Conservation (phyloP, 2,888 invertebrate genomes). For the Eristalis pertinax region DNA sequence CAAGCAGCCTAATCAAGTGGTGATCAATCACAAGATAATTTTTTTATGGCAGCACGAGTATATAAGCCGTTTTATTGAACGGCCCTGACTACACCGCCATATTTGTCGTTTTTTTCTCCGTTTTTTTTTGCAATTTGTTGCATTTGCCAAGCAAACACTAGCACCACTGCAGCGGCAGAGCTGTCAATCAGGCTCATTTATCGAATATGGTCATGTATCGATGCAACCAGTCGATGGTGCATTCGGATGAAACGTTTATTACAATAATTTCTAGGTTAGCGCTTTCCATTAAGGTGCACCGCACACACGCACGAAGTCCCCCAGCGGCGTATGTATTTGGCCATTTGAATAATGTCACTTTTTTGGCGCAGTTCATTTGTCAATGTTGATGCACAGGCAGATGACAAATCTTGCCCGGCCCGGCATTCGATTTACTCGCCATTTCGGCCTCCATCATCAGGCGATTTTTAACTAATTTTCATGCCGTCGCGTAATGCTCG, state of each 20-base stretch:
- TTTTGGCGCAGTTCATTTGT: conserved; percentile 66
- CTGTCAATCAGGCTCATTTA: conserved; percentile 61
- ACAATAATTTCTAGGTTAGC: conserved; percentile 68
- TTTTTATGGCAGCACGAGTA: conserved; percentile 34
- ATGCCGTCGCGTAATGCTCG: conserved; percentile 46
- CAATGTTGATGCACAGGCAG: neutral
- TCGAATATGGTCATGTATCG: conserved; percentile 62
- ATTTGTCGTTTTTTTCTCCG: conserved; percentile 50
- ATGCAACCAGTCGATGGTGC: conserved; percentile 54
- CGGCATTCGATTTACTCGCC: conserved; percentile 31
- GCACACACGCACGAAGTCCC: conserved; percentile 19
- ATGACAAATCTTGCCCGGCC: conserved; percentile 29
- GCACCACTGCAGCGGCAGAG: conserved; percentile 13
- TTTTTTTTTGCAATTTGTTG: conserved; percentile 60
- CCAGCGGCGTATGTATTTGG: conserved; percentile 30
- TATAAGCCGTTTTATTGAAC: conserved; percentile 16
- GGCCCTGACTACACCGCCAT: conserved; percentile 61
- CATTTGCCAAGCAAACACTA: conserved; percentile 34
- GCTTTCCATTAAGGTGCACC: conserved; percentile 52
- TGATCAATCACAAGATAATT: conserved; percentile 60
- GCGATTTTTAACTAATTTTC: conserved; percentile 43
- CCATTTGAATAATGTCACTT: conserved; percentile 52
- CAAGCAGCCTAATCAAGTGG: conserved; percentile 9
- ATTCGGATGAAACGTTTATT: conserved; percentile 55
- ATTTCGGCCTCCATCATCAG: conserved; percentile 45